These are phyloP conservation scores for Sphaeridia pumilis DNA, from an alignment of 2,888 invertebrate genomes.

Conservation along the genomic window DNA sequence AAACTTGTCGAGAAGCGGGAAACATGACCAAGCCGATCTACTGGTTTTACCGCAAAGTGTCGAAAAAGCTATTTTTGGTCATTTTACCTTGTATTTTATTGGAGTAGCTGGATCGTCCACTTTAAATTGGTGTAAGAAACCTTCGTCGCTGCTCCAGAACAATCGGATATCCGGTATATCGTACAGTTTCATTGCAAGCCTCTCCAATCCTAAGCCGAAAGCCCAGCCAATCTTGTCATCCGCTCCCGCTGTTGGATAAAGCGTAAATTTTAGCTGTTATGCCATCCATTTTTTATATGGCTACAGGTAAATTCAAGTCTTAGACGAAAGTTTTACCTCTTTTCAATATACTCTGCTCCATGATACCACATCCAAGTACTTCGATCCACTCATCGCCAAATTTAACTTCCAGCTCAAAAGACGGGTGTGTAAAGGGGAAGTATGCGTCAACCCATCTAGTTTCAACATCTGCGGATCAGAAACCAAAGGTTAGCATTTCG, in stretches of 20 bases:
- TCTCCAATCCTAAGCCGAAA: conserved; percentile 90
- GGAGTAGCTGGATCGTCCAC: conserved; percentile 54
- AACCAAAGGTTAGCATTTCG: too few species aligned
- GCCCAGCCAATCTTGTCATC: conserved; percentile 87
- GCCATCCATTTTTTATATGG: too few species aligned
- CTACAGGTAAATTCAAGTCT: too few species aligned
- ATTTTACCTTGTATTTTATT: conserved; percentile 61
- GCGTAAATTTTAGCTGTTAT: too few species aligned
- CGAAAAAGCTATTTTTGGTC: too few species aligned
- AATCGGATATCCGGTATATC: conserved; percentile 90
- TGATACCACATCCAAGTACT: conserved; percentile 89
- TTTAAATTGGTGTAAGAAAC: conserved; percentile 81
- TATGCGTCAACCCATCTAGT: conserved; percentile 75
- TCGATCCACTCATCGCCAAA: conserved; percentile 81
- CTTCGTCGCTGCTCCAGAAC: conserved; percentile 90
- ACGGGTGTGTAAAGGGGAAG: conserved; percentile 98
- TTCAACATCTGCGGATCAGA: conserved; percentile 43
- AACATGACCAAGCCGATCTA: too few species aligned
- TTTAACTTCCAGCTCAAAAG: conserved; percentile 90
- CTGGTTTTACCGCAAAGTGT: too few species aligned
- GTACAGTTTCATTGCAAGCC: conserved; percentile 91
- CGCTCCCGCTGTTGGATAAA: conserved; percentile 49
- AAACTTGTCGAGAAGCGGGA: too few species aligned
- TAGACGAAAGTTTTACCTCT: too few species aligned
- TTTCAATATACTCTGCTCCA: conserved; percentile 71